Evolutionary conservation across 1,140 invertebrate genomes (phyloP).

Genomic region (Hypsibius dujardini): DNA sequence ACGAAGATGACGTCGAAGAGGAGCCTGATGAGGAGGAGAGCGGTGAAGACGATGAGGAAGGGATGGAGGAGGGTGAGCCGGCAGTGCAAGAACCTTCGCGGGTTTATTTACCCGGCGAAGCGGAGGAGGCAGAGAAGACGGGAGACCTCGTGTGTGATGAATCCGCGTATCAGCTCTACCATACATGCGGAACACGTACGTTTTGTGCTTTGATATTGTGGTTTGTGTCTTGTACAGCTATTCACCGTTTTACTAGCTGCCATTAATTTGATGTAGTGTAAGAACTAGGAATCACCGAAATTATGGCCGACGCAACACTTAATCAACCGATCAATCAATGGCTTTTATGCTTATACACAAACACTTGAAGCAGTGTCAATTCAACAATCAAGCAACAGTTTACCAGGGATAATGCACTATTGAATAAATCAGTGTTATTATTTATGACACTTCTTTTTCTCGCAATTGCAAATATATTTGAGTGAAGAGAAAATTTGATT

Average conservation of each 20-base stretch:
- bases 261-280: slow-evolving; percentile 1
- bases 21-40: slow-evolving; percentile 25
- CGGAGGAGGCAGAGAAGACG: slow-evolving; percentile 49
- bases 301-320: background rate
- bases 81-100: slow-evolving; percentile 28
- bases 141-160: slow-evolving; percentile 55
- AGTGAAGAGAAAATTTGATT: too few species aligned
- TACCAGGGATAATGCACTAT: too few species aligned
- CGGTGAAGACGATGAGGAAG: slow-evolving; percentile 25
- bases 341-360: too few species aligned
- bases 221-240: background rate
- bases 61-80: slow-evolving; percentile 26
- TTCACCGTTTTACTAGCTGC: background rate
- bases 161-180: slow-evolving; percentile 72
- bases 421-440: too few species aligned
- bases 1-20: slow-evolving; percentile 22
- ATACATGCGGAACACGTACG: slow-evolving; percentile 59
- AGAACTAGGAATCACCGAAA: background rate
- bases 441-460: too few species aligned
- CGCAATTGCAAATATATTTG: too few species aligned
- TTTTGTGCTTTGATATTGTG: too few species aligned
- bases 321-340: too few species aligned
- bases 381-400: too few species aligned
- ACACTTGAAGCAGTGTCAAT: too few species aligned
- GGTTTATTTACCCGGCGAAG: slow-evolving; percentile 56